Base-by-base conservation (phyloP, 2,113 vertebrate species). In the Lamprologus sp. region DNA sequence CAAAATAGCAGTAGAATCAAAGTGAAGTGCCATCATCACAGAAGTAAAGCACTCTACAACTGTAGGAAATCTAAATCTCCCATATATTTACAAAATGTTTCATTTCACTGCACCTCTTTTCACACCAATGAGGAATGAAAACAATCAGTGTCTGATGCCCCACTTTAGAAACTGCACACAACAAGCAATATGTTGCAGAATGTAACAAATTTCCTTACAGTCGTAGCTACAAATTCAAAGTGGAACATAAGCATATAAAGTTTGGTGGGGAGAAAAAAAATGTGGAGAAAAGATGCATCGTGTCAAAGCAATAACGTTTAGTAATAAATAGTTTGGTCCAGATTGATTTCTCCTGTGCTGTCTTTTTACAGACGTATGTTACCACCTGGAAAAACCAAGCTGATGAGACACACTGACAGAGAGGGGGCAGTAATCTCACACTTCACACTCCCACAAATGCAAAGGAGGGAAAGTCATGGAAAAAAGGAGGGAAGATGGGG, bases 381-480 rank as follows among this genome's bases (percentile, higher is more conserved):
- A 65, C 31, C 33, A 68, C 68, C 49, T 81, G 58, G 31, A 15
- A 47, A 45, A 82, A 33, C 13, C 56, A 84, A 23, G 60, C 73
- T 81, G 63, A 89, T 90, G 81, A 87, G 90, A 84, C 84, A 58
- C 58, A 81, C 8, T 80, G 90, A 63, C 94, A 94, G 95, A 92
- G 79, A 95, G 94, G 92, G 96, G 94, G 95, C 95, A 93, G 93
- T 87, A 85, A 92, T 89, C 88, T 88, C 94, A 88, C 90, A 92
- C 83, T 87, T 56, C 70, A 85, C 31, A 82, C 33, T 79, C 68
- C 19, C 23, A 86, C 92, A 89, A 91, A 90, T 84, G 81, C 86
- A 89, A 86, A 85, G 80, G 89, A 91, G 90, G 83, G 92, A 91
- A 90, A 91, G 84, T 89, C 51, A 51, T 60, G 42, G 81, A 86